phyloP scores from a whole-genome alignment of 1,140 invertebrate genomes.

The Pseudoatta argentina region DNA sequence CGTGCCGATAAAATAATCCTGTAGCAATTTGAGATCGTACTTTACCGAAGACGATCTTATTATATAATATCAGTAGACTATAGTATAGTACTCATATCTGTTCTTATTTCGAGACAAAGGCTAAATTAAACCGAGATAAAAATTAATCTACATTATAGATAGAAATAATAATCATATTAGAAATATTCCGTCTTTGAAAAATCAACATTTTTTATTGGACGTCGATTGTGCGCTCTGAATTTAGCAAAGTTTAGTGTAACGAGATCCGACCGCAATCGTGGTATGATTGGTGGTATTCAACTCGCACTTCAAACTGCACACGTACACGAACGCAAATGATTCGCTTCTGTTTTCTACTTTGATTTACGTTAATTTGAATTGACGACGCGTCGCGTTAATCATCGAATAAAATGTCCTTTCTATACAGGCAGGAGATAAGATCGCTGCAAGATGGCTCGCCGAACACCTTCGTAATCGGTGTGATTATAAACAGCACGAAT shows the following conservation, averaged over 20 bases:
- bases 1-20: too few species aligned
- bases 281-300: background rate
- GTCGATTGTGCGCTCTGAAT: background rate
- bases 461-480: conserved; percentile 83
- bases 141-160: too few species aligned
- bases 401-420: conserved; percentile 80
- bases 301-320: background rate
- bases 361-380: background rate
- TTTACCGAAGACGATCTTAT: too few species aligned
- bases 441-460: conserved; percentile 78
- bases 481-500: conserved; percentile 82
- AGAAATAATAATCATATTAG: too few species aligned
- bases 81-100: too few species aligned
- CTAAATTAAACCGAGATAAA: too few species aligned
- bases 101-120: too few species aligned
- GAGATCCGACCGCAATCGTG: background rate
- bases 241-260: background rate
- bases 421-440: conserved; percentile 79
- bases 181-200: background rate
- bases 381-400: background rate
- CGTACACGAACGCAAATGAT: background rate
- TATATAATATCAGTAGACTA: too few species aligned
- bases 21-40: too few species aligned
- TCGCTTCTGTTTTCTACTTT: background rate
- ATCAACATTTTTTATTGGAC: background rate